Evolutionary conservation across 2,888 invertebrate genomes (phyloP).

Genomic region (Eumerus sabulonum): DNA sequence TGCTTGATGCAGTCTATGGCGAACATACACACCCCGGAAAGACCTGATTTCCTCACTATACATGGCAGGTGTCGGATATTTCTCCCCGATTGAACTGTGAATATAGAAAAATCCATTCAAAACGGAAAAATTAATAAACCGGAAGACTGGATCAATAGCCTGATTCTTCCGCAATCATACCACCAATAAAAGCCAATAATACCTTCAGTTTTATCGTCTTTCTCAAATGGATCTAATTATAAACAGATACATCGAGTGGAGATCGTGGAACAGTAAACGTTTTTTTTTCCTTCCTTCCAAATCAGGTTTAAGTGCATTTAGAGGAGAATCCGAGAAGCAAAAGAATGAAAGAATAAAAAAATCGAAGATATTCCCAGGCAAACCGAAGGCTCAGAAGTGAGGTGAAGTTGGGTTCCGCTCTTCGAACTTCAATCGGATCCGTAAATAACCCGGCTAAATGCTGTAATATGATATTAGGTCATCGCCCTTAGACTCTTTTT

Average conservation of each 20-base stretch:
- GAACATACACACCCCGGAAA: conserved; percentile 95
- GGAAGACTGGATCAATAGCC: conserved; percentile 1
- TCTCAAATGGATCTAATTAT: conserved; percentile 12
- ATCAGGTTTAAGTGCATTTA: conserved; percentile 37
- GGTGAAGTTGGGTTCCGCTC: conserved; percentile 37
- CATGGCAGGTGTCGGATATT: conserved; percentile 94
- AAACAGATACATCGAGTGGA: neutral
- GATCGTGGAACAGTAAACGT: neutral
- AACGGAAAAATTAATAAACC: conserved; percentile 2
- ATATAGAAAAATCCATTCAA: conserved; percentile 63
- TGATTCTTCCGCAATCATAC: neutral
- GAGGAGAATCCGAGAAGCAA: conserved; percentile 12
- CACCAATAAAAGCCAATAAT: no score
- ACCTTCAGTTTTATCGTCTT: neutral
- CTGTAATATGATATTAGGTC: conserved; percentile 61
- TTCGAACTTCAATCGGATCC: conserved; percentile 35
- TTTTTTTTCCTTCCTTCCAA: conserved; percentile 3
- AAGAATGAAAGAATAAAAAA: conserved; percentile 1
- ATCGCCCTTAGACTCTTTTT: conserved; percentile 30
- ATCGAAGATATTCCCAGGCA: conserved; percentile 33
- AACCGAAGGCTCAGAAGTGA: conserved; percentile 16
- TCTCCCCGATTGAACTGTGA: conserved; percentile 88
- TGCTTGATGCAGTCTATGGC: conserved; percentile 94
- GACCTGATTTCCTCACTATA: conserved; percentile 88
- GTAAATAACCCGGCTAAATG: conserved; percentile 58